These are phyloP conservation scores for Heliocidaris tuberculata DNA, from an alignment of 35 echinoderm and acorn worm species.

Conservation along the genomic window DNA sequence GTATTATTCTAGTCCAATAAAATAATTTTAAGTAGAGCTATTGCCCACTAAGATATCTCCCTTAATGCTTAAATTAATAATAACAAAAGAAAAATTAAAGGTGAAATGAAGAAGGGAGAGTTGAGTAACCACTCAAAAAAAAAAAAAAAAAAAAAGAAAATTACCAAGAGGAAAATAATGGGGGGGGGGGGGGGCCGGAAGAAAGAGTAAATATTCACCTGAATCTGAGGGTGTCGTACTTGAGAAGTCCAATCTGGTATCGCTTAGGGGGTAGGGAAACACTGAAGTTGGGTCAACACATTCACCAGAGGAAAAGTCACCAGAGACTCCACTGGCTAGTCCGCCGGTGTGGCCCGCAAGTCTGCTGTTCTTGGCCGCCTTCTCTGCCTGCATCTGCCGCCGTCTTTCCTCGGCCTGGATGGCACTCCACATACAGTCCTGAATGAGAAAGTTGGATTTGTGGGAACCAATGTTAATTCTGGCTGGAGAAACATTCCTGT, in stretches of 20 bases:
- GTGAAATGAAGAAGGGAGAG: not conserved
- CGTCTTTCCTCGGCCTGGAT: slow-evolving; percentile 54
- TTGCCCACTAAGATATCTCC: too few species aligned
- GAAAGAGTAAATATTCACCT: slow-evolving; percentile 64
- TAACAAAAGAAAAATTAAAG: not conserved
- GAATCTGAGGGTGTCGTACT: slow-evolving; percentile 88
- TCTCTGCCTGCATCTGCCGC: slow-evolving; percentile 53
- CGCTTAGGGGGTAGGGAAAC: slow-evolving; percentile 93
- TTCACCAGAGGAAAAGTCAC: slow-evolving; percentile 46
- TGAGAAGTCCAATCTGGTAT: slow-evolving; percentile 74
- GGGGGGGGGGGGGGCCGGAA: too few species aligned
- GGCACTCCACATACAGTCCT: slow-evolving; percentile 99
- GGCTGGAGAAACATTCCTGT: not conserved
- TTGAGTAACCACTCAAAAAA: too few species aligned
- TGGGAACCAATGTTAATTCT: slow-evolving; percentile 4
- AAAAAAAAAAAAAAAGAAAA: not conserved
- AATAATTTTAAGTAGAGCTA: too few species aligned
- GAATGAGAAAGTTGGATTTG: slow-evolving; percentile 74
- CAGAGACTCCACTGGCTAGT: slow-evolving; percentile 22
- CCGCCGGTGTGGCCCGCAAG: not conserved
- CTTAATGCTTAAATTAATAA: not conserved
- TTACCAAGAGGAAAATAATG: not conserved
- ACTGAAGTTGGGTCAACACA: slow-evolving; percentile 96
- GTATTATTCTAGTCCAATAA: too few species aligned
- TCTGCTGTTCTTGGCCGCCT: slow-evolving; percentile 24